phyloP scores from a whole-genome alignment of 2,797 vertebrate genomes.

The Platyrinchus mystaceus region DNA sequence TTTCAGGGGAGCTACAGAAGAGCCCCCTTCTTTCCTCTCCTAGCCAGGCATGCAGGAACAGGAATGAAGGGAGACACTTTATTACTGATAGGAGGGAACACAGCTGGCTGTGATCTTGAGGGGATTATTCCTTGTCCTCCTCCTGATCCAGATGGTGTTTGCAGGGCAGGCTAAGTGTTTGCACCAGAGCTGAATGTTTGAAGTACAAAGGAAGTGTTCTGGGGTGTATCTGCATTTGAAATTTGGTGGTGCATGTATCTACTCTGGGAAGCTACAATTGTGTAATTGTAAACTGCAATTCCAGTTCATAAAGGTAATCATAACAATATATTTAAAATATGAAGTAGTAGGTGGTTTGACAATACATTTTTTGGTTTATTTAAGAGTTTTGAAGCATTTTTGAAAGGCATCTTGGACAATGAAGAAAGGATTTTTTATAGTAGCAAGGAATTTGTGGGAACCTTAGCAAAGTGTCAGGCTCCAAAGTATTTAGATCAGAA shows the following conservation, averaged over 20 bases:
- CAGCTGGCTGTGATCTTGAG: not conserved
- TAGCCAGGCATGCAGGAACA: fast-evolving
- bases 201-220: not conserved
- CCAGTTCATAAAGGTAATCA: not conserved
- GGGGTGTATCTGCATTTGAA: not conserved
- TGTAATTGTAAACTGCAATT: not conserved
- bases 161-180: not conserved
- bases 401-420: not conserved
- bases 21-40: not conserved
- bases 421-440: not conserved
- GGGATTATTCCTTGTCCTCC: not conserved
- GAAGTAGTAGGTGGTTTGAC: not conserved
- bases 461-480: not conserved
- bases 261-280: not conserved
- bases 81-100: not conserved
- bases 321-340: not conserved
- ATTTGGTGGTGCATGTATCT: not conserved
- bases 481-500: not conserved
- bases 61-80: not conserved
- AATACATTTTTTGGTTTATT: not conserved
- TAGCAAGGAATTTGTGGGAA: not conserved
- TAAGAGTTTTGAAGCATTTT: not conserved
- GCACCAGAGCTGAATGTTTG: not conserved
- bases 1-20: not conserved
- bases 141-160: not conserved